Evolutionary conservation across 1,140 invertebrate genomes (phyloP), one percentile per base, ranked within the genome.

Genomic region (Papilio xuthus): DNA sequence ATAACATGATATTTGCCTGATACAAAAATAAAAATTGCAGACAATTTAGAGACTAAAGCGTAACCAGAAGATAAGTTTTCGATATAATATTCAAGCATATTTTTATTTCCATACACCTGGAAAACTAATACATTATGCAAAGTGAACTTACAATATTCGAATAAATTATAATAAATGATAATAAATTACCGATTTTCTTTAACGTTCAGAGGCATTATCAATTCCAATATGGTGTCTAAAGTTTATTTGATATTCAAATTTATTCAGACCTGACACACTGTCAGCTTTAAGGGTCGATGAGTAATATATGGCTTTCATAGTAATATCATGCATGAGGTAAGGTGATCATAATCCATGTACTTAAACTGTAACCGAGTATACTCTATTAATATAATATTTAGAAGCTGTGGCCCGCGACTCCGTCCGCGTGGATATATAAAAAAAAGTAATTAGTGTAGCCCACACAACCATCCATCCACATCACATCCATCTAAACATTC

Each of bases 241-340:
- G 72, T 71, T 56, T 76, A 60, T 80, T 80, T 20, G 53, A 44
- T 23, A 80, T 80, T 80, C 76, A 80, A 80, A 80, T 80, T 78
- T 80, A 80, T 80, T 80, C 79, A 78, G 71, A 53, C 32, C 56
- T 50, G 70, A 47, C 79, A 78, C 74, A 75, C 77, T 80, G 76
- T 77, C 69, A 42, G 72, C 76, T 80, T 74, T 50, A 72, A 70
- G 73, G 44, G 28, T 50, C 67, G 63, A 63, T 47, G 60, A 71
- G 70, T 70, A 76, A 80, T 77, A 77, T 76, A 77, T 32, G 76
- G 75, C 37, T 74, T 20, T 72, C 23, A 44, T 67, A 42, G 44
- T 73, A 73, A 73, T 73, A 47, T 50, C 41, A 73, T 73, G 42
- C 42, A 73, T 47, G 41, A 73, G 71, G 41, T 73, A 50, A 4